Conservation (phyloP, 1,140 invertebrate species). For the Cylas formicarius region DNA sequence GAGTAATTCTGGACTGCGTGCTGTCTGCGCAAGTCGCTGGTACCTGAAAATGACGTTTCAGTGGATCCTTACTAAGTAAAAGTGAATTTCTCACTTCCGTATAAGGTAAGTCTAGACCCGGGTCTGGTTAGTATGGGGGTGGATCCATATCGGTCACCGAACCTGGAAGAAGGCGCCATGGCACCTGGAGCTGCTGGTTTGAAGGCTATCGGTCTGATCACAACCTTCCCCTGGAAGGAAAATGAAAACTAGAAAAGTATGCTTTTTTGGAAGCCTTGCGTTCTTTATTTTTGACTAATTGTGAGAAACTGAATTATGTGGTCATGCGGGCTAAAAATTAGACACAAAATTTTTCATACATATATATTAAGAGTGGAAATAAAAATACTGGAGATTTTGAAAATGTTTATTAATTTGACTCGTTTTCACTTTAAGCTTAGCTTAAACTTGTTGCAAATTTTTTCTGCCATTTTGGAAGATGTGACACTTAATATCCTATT, state of each 20-base stretch:
- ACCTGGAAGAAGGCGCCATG: constrained; percentile 46
- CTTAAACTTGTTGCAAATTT: too few relatives aligned
- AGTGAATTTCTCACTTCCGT: constrained; percentile 60
- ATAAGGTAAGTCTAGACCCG: constrained; percentile 54
- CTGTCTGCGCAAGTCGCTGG: constrained; percentile 47
- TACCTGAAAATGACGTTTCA: constrained; percentile 43
- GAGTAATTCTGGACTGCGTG: constrained; percentile 43
- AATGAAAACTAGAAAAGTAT: constrained; percentile 14
- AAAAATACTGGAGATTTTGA: too few relatives aligned
- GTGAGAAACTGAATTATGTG: too few relatives aligned
- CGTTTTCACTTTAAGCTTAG: too few relatives aligned
- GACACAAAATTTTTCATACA: too few relatives aligned
- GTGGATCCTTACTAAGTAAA: neutral
- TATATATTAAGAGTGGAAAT: too few relatives aligned
- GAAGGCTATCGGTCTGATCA: constrained; percentile 69
- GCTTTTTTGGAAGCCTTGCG: too few relatives aligned
- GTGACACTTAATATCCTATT: too few relatives aligned
- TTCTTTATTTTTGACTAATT: too few relatives aligned
- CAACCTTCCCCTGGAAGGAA: constrained; percentile 56
- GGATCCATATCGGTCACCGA: constrained; percentile 55
- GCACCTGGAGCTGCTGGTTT: constrained; percentile 47
- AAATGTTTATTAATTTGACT: too few relatives aligned
- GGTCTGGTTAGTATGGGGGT: constrained; percentile 56
- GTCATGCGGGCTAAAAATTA: too few relatives aligned
- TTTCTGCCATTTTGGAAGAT: too few relatives aligned